Evolutionary conservation across 2,797 vertebrate genomes (phyloP).

Genomic region (Enteromius paludinosus): DNA sequence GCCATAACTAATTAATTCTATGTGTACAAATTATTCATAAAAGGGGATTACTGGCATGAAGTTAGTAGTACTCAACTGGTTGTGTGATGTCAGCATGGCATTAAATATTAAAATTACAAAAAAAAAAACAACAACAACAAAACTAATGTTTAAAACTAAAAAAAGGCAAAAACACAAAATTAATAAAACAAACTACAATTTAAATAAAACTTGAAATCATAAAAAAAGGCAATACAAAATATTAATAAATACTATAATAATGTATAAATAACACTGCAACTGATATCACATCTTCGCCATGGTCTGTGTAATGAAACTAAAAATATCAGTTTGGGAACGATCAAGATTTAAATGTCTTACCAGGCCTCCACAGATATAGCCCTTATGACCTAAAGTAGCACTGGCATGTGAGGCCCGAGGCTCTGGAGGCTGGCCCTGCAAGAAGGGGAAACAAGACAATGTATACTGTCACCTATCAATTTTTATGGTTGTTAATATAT

Average conservation of each 20-base stretch:
- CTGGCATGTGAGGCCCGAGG: conserved; percentile 89
- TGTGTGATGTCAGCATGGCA: too few species aligned
- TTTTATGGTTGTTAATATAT: neutral
- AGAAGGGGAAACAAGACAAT: conserved; percentile 45
- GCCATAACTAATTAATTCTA: too few species aligned
- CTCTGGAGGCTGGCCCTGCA: conserved; percentile 84
- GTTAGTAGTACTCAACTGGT: too few species aligned
- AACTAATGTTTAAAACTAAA: too few species aligned
- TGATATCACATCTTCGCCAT: neutral
- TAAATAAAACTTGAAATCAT: too few species aligned
- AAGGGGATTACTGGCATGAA: too few species aligned
- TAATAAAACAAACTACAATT: too few species aligned
- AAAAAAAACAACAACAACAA: too few species aligned
- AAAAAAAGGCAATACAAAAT: neutral
- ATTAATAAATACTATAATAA: neutral
- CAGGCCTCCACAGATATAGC: conserved; percentile 91
- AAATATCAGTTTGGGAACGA: neutral
- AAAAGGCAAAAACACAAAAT: too few species aligned
- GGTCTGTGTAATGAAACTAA: neutral
- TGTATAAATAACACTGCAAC: neutral
- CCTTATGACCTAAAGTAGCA: conserved; percentile 86
- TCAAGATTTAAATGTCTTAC: conserved; percentile 74
- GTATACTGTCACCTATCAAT: neutral
- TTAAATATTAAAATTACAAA: too few species aligned
- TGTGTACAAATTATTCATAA: too few species aligned